These are phyloP conservation scores for Coreoperca whiteheadi DNA, from an alignment of 2,113 vertebrate species.

Conservation along the genomic window DNA sequence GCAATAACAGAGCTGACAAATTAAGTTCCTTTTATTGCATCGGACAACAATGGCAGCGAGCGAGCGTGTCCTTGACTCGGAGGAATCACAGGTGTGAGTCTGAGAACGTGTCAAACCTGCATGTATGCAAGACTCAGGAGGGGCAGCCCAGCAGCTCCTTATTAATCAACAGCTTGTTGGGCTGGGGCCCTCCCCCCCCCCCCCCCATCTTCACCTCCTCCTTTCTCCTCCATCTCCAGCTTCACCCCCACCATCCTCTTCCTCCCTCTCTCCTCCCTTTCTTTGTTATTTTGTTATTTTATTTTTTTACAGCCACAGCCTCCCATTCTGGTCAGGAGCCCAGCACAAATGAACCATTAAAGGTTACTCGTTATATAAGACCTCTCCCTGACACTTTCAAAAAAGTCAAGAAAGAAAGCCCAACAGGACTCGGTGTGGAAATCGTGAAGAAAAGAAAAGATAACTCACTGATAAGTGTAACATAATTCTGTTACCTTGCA, in stretches of 20 bases:
- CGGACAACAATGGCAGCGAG: conserved; percentile 51
- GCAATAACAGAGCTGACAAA: conserved; percentile 69
- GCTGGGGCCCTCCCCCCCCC: conserved; percentile 35
- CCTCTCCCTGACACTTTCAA: not conserved
- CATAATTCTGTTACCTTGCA: not conserved
- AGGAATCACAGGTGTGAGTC: conserved; percentile 67
- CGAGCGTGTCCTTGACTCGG: conserved; percentile 69
- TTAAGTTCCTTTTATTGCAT: conserved; percentile 69
- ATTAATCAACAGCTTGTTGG: conserved; percentile 80
- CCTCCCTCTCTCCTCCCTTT: not conserved
- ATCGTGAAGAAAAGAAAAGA: no score
- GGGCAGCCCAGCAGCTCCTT: conserved; percentile 56
- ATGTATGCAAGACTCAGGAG: conserved; percentile 52
- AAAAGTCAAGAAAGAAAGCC: not conserved
- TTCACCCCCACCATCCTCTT: not conserved
- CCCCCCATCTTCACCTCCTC: conserved; percentile 3
- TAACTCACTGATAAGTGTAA: not conserved
- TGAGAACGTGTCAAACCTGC: conserved; percentile 57
- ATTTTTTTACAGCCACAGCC: conserved; percentile 15
- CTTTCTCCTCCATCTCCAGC: not conserved
- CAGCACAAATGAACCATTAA: conserved; percentile 56
- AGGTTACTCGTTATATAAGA: conserved; percentile 45
- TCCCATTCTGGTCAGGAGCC: conserved; percentile 31
- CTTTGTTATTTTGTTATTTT: no score
- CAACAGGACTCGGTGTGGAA: no score